Conservation (phyloP, 1,140 invertebrate species). For the Drosophila ananassae region DNA sequence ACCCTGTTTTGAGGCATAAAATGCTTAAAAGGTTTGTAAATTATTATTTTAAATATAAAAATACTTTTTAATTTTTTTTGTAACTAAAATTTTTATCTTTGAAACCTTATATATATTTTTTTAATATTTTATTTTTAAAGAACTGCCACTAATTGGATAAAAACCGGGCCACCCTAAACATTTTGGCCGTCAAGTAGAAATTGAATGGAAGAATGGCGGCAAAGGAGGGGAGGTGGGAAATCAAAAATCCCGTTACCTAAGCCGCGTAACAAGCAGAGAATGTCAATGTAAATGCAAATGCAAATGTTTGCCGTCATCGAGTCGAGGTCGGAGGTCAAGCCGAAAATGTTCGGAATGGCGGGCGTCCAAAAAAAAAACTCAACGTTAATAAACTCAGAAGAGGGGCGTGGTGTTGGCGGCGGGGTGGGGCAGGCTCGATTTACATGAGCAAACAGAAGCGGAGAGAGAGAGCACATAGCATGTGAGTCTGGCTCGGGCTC, state of each 20-base stretch:
- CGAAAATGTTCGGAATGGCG: conserved; percentile 57
- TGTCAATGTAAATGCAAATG: conserved; percentile 66
- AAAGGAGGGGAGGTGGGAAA: neutral
- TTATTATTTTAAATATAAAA: too few species aligned
- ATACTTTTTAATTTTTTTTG: too few species aligned
- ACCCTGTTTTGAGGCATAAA: too few species aligned
- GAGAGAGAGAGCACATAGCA: conserved; percentile 6
- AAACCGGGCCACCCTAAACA: neutral
- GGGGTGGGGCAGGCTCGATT: conserved; percentile 47
- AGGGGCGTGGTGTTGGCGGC: too few species aligned
- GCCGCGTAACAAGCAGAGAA: conserved; percentile 60
- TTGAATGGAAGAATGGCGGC: neutral
- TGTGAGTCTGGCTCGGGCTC: conserved; percentile 17
- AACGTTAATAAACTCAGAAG: conserved; percentile 70
- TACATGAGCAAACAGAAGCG: conserved; percentile 67
- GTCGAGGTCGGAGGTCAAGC: conserved; percentile 33
- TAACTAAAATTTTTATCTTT: too few species aligned
- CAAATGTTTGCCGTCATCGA: conserved; percentile 80
- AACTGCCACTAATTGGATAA: neutral
- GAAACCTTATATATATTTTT: too few species aligned
- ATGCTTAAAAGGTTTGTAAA: too few species aligned
- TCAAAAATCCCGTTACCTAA: conserved; percentile 34
- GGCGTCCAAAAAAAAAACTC: conserved; percentile 44
- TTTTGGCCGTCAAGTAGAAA: neutral
- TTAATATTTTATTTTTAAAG: too few species aligned